Evolutionary conservation across 2,888 invertebrate species (phyloP), one percentile per base, ranked within the genome.

Genomic region (Zhengitettix transpicula): DNA sequence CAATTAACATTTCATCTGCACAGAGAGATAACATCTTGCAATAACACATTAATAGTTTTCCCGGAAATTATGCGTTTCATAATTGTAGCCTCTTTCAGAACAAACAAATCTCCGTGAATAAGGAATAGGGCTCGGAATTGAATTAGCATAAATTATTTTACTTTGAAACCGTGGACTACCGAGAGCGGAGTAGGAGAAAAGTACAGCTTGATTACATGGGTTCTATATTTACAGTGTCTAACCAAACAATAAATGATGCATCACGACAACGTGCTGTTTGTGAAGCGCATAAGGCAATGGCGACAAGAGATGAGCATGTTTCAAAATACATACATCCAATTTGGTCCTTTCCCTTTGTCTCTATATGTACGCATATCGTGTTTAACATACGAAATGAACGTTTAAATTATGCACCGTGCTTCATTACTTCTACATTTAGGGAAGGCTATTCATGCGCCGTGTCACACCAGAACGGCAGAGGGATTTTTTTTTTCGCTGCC

Each of bases 271-370:
- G 47, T 47, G 47, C 47, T 47, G 47, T 47, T 47, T 47, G 47
- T 47, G 47, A 47, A 47, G 14, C 47, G 47, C n/a, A 47, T 47
- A 47, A 47, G n/a, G 47, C 47, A 14, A 47, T 47, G 47, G 47
- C 12, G 47, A 47, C 47, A 47, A 28, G 66, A 68, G 69, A 67
- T 69, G 68, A 69, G 51, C 59, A 42, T 59, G 59, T 59, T 59
- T 59, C 55, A 59, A 59, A 59, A 59, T 59, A 59, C 59, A 59
- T 59, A 59, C 59, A 59, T 59, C 59, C 59, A 59, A 59, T 59
- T 59, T 59, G 59, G 59, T 59, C 17, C 56, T 59, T 59, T 55
- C 60, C 57, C 58, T n/a, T 52, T 60, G 53, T 57, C 47, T 47
- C 47, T 47, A 47, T 47, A 47, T 47, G 47, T 47, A 55, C 58